Conservation (phyloP, 2,888 invertebrate genomes). For the Nysson spinosus region DNA sequence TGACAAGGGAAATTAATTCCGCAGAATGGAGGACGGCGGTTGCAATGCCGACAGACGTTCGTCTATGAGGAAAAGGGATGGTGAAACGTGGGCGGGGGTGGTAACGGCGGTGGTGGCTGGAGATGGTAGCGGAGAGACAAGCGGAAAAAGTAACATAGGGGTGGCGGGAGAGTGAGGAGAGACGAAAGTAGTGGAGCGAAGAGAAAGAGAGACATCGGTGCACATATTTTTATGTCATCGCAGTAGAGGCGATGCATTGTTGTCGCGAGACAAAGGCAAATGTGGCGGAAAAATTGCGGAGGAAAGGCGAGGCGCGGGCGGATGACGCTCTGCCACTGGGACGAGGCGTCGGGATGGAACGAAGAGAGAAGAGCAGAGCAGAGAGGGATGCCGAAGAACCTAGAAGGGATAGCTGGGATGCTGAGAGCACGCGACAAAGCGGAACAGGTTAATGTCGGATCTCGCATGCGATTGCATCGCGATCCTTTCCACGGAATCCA, state of each 20-base stretch:
- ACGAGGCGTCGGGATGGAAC: slow-evolving; percentile 51
- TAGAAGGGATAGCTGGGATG: slow-evolving; percentile 43
- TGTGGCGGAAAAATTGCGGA: slow-evolving; percentile 74
- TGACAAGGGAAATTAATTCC: slow-evolving; percentile 44
- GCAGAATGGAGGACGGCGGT: background rate
- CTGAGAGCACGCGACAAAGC: slow-evolving; percentile 60
- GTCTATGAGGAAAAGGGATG: slow-evolving; percentile 25
- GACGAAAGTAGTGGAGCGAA: slow-evolving; percentile 17
- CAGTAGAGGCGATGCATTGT: slow-evolving; percentile 75
- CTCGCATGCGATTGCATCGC: slow-evolving; percentile 64
- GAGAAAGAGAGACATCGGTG: slow-evolving; percentile 59
- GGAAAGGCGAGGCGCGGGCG: slow-evolving; percentile 66
- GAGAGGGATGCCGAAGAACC: slow-evolving; percentile 13
- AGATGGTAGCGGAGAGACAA: slow-evolving; percentile 45
- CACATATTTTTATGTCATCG: slow-evolving; percentile 77
- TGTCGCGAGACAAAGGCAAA: slow-evolving; percentile 78
- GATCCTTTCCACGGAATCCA: slow-evolving; percentile 53
- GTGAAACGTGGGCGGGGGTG: slow-evolving; percentile 4
- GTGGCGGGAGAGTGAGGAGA: slow-evolving; percentile 30
- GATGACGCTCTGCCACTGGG: slow-evolving; percentile 47
- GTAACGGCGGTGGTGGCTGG: too few relatives aligned
- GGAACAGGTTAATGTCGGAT: slow-evolving; percentile 70
- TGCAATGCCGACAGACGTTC: slow-evolving; percentile 38
- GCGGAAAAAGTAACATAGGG: slow-evolving; percentile 45
- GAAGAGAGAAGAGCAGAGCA: slow-evolving; percentile 8